Percentiles rank a stretch among this genome's conserved stretches.
Evolutionary conservation across 2,888 invertebrate species (phyloP).

Genomic region (Scotopteryx bipunctaria): DNA sequence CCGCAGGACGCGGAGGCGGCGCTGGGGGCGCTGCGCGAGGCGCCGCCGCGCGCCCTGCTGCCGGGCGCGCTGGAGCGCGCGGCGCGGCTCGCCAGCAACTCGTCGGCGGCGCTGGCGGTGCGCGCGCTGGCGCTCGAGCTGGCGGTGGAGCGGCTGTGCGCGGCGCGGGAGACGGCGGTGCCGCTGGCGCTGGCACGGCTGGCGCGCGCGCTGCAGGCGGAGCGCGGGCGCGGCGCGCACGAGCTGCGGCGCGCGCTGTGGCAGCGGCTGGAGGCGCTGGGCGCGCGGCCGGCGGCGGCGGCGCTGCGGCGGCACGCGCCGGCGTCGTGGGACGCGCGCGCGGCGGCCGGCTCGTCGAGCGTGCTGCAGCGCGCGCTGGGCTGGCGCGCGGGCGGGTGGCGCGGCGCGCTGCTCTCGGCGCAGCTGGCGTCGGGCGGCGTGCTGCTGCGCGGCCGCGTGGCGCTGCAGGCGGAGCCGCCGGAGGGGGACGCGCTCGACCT

Average conservation of each 20-base stretch:
- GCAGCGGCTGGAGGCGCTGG: constrained; percentile 52
- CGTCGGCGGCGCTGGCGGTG: no score
- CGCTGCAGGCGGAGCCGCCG: constrained; percentile 43
- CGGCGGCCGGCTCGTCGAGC: constrained; percentile 47
- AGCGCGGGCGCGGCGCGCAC: no score
- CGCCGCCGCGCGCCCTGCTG: constrained; percentile 55
- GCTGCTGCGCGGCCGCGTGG: constrained; percentile 58
- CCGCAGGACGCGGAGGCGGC: constrained; percentile 38
- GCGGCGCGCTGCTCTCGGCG: constrained; percentile 52
- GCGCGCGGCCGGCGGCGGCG: constrained; percentile 35
- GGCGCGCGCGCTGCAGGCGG: no score
- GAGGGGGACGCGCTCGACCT: constrained; percentile 26
- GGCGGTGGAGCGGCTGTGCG: constrained; percentile 41
- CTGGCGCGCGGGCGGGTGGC: constrained; percentile 45
- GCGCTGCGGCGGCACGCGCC: constrained; percentile 34
- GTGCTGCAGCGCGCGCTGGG: constrained; percentile 53
- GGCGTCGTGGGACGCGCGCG: constrained; percentile 49
- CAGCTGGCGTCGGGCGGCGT: constrained; percentile 58
- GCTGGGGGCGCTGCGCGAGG: no score
- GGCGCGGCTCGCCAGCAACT: no score
- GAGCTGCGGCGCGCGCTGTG: constrained; percentile 65
- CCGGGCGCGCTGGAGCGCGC: constrained; percentile 38
- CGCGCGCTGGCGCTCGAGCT: constrained; percentile 41
- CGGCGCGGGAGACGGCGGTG: no score
- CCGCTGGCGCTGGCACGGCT: constrained; percentile 37